Evolutionary conservation across 2,888 invertebrate genomes (phyloP), one percentile per base, ranked within the genome.

Genomic region (Nymphalis c-album): DNA sequence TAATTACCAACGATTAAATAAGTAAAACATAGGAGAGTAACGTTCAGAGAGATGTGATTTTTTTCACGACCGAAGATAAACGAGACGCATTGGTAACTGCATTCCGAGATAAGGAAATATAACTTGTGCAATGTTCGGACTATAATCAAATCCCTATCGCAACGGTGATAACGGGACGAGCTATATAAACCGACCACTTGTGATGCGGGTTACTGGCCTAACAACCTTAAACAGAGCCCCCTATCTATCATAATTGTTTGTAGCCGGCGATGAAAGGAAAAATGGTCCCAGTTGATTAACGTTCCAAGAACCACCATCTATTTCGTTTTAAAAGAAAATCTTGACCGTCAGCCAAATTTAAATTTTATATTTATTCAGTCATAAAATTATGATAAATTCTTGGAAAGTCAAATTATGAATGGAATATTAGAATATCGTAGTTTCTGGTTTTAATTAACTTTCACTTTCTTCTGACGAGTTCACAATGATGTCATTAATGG

Each of bases 141-240:
- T 86, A 88, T 86, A 86, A 78, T 77, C 78, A 76, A 77, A 75
- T 76, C 75, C 81, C 82, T 88, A 89, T 90, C 90, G 83, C 80
- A 74, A 73, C 76, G 74, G 72, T 78, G 77, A 90, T 90, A 90
- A 88, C 87, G 84, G 85, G 80, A 85, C 80, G 82, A 78, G 75
- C 78, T 78, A 80, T 80, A 84, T 80, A 82, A 79, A 74, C 72
- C 53, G 71, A 76, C 78, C 81, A 79, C 83, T 81, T 75, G 78
- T 78, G 77, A 75, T 78, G 79, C 83, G 79, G 80, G 84, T 82
- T 80, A 82, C 82, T 82, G 83, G 77, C 81, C 79, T 76, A 78
- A 73, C 81, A 78, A 82, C 79, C 79, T 80, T 76, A 79, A 73
- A 77, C 78, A 75, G 74, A 77, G 75, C 76, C 81, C 74, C 82